phyloP scores from a whole-genome alignment of 1,140 invertebrate species.

The Trachymyrmex cornetzi region DNA sequence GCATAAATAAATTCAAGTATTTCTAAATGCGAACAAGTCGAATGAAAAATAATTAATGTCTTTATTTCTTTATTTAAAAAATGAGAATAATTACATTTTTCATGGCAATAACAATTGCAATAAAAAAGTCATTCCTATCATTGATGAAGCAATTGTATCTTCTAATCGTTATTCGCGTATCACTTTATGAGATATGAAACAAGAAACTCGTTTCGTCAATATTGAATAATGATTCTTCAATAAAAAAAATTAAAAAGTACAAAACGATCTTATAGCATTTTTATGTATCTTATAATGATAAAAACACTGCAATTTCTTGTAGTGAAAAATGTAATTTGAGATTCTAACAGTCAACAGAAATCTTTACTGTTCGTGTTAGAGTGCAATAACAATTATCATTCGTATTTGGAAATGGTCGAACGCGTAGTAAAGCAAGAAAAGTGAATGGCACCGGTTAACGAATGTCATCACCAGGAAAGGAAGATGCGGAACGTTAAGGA shows the following conservation, averaged over 20 bases:
- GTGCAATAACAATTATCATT: constrained; percentile 54
- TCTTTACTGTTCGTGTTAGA: constrained; percentile 54
- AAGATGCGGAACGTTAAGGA: constrained; percentile 63
- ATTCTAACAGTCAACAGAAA: constrained; percentile 44
- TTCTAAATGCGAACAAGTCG: not conserved
- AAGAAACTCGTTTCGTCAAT: too few relatives aligned
- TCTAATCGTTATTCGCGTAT: not conserved
- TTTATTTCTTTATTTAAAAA: not conserved
- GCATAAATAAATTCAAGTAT: constrained; percentile 5
- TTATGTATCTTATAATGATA: constrained; percentile 17
- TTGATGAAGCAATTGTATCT: not conserved
- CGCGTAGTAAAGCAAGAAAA: constrained; percentile 38
- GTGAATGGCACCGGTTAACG: constrained; percentile 67
- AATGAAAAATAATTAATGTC: constrained; percentile 10
- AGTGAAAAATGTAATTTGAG: constrained; percentile 28
- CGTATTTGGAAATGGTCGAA: constrained; percentile 36
- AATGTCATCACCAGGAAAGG: constrained; percentile 62
- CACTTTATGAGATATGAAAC: not conserved
- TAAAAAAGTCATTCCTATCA: not conserved
- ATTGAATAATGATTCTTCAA: too few relatives aligned
- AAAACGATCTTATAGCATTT: constrained; percentile 17
- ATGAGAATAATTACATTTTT: not conserved
- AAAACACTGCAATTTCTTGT: not conserved
- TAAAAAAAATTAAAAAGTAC: not conserved
- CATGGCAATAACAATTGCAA: not conserved